Base-by-base conservation (phyloP, 2,888 invertebrate species). In the Tenthredo mesomela region DNA sequence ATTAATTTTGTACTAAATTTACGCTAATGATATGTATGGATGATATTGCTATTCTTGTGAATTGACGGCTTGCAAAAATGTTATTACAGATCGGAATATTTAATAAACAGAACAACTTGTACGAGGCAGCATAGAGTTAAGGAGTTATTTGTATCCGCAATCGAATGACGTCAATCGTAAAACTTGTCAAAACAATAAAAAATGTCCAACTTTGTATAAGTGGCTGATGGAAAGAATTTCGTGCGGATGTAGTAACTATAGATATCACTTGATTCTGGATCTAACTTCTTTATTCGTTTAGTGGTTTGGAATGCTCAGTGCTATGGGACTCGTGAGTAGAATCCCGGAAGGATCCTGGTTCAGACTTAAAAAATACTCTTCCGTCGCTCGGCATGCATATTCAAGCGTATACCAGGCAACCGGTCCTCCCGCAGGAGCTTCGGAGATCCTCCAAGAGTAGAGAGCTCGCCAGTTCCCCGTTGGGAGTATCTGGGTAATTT, bases 371-470 rank as follows among this genome's bases (percentile, higher is more conserved):
- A 80, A 80, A 80, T 58, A 33, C 58, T 61, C 80, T 80, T 80
- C 80, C 58, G 58, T 80, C 40, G 61, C 29, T 40, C 21, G 37
- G 61, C 58, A 80, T 80, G 80, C 80, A 80, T 80, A 80, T 80
- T 80, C 80, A 80, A 40, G 61, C 40, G 61, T 25, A 15, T 25
- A 15, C 80, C 80, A 40, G 37, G 33, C 61, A 80, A 80, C 80
- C 80, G 80, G 80, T 80, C 80, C 80, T 80, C 80, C 80, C 58
- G 3, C 21, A 61, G 61, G 61, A 80, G 61, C 61, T 58, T 80
- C 58, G 40, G 80, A 80, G 40, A 80, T 61, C 80, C 40, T 80
- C 61, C 40, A 61, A 40, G 80, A 80, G 40, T 37, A 37, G 33
- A 61, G 25, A 33, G 33, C 54, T 58, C 58, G 40, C 80, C n/a